A percentile compares a stretch with the other conserved stretches of the same genome.
phyloP scores from a whole-genome alignment of 2,888 invertebrate genomes.

The Acrobasis consociella region DNA sequence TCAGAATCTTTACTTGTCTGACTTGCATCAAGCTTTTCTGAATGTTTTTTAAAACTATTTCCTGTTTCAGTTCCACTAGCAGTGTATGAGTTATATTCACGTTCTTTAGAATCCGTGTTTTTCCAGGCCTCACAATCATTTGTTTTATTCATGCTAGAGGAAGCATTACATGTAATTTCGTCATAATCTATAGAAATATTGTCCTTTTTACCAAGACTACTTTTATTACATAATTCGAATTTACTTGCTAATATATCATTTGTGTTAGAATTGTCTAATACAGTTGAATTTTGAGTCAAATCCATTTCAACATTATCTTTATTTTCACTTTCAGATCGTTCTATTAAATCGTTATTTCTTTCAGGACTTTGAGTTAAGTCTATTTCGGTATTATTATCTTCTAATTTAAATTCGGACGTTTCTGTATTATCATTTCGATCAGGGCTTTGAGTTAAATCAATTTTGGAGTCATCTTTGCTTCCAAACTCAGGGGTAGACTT shows the following conservation, averaged over 20 bases:
- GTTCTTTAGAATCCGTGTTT: background rate
- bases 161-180: constrained; percentile 39
- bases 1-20: constrained; percentile 48
- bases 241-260: background rate
- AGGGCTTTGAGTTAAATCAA: constrained; percentile 11
- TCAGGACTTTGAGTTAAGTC: constrained; percentile 2
- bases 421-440: constrained; percentile 22
- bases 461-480: background rate
- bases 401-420: background rate
- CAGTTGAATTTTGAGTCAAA: constrained; percentile 56
- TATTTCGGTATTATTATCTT: constrained; percentile 1
- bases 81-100: background rate
- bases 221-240: constrained; percentile 29
- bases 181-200: constrained; percentile 71
- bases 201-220: constrained; percentile 51
- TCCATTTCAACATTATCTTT: constrained; percentile 42
- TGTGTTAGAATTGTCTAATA: constrained; percentile 33
- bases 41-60: background rate
- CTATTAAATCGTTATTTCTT: background rate
- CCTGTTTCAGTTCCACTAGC: no score
- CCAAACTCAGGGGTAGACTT: background rate
- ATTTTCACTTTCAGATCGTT: background rate
- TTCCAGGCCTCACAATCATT: constrained; percentile 10
- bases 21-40: constrained; percentile 5
- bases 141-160: constrained; percentile 10